phyloP scores from a whole-genome alignment of 2,888 invertebrate species.

The Chrysolina haemoptera region DNA sequence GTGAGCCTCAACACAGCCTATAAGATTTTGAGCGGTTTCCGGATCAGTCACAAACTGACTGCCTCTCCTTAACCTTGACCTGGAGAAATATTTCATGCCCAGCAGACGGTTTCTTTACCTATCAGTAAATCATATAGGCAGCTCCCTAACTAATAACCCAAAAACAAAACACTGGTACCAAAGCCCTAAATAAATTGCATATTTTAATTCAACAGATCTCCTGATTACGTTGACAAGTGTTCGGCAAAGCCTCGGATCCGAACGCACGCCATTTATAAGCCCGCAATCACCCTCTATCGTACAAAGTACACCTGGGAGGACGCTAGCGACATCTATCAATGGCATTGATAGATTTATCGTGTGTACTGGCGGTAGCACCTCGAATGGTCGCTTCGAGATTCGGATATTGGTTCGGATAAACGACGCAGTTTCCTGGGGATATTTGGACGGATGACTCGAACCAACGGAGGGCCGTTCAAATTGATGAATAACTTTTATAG shows the following conservation, averaged over 20 bases:
- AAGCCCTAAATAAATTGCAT: too few species aligned
- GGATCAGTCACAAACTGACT: too few species aligned
- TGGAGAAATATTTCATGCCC: too few species aligned
- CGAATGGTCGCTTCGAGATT: not conserved
- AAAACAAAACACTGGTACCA: too few species aligned
- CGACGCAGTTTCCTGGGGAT: constrained; percentile 2
- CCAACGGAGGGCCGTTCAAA: not conserved
- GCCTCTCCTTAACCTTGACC: too few species aligned
- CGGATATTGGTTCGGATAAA: not conserved
- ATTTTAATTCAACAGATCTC: not conserved
- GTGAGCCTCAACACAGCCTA: too few species aligned
- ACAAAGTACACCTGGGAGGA: not conserved
- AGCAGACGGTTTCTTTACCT: too few species aligned
- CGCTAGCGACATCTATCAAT: constrained; percentile 15
- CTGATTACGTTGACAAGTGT: not conserved
- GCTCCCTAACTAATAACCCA: too few species aligned
- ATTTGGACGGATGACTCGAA: not conserved
- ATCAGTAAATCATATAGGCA: too few species aligned
- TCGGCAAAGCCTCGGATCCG: not conserved
- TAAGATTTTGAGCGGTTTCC: too few species aligned
- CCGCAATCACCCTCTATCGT: not conserved
- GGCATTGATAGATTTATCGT: constrained; percentile 12
- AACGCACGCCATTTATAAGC: not conserved
- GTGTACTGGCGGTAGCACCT: not conserved
- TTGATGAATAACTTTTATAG: not conserved